Evolutionary conservation across 2,797 vertebrate genomes (phyloP).

Genomic region (Phoeniculus purpureus): DNA sequence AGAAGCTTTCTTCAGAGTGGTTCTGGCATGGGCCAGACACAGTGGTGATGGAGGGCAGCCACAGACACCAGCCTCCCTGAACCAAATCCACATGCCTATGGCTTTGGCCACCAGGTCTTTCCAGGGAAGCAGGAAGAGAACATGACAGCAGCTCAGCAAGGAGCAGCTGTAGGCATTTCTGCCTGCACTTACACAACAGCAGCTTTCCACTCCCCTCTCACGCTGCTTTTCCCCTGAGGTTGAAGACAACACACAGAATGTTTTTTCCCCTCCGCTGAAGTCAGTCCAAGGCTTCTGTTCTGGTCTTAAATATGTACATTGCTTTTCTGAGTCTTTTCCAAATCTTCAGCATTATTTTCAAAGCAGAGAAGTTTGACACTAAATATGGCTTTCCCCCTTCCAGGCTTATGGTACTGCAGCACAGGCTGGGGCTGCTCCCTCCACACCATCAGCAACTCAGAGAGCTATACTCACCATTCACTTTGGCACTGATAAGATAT

Average conservation of each 20-base stretch:
- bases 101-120: neutral
- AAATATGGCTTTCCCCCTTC: neutral
- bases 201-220: neutral
- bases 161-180: neutral
- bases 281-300: constrained; percentile 10
- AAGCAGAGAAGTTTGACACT: neutral
- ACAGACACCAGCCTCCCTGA: neutral
- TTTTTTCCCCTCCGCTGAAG: constrained; percentile 22
- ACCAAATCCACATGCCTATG: neutral
- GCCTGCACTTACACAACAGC: neutral
- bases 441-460: neutral
- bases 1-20: neutral
- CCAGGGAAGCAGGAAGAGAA: neutral
- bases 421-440: neutral
- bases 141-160: neutral
- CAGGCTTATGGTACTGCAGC: neutral
- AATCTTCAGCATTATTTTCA: neutral
- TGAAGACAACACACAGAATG: neutral
- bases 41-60: neutral
- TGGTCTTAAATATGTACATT: neutral
- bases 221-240: neutral
- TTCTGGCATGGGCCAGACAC: neutral
- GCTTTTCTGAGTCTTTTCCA: neutral
- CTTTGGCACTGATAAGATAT: neutral
- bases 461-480: neutral